phyloP scores from a whole-genome alignment of 2,888 invertebrate species.

The Hydropsyche betteni region DNA sequence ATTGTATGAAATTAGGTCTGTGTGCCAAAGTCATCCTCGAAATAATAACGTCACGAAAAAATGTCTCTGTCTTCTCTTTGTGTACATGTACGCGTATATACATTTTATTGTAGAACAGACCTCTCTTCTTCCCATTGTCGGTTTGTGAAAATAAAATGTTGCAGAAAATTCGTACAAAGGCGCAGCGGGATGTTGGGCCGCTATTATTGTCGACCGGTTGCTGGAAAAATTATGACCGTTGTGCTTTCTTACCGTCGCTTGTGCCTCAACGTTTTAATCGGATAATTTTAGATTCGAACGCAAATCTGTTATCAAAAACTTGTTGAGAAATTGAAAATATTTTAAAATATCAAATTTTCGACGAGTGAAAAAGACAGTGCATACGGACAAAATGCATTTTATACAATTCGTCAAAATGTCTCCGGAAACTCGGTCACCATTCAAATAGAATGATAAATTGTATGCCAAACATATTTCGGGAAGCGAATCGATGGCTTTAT shows the following conservation, averaged over 20 bases:
- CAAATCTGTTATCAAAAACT: too few species aligned
- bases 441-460: conserved; percentile 50
- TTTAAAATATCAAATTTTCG: too few species aligned
- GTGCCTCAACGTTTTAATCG: too few species aligned
- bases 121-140: conserved; percentile 36
- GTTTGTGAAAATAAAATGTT: conserved; percentile 49
- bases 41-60: conserved; percentile 35
- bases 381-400: too few species aligned
- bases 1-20: conserved; percentile 52
- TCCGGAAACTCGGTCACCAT: conserved; percentile 49
- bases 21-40: conserved; percentile 48
- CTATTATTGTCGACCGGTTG: conserved; percentile 31
- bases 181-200: conserved; percentile 42
- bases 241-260: conserved; percentile 8
- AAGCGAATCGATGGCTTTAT: conserved; percentile 50
- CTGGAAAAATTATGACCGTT: conserved; percentile 34
- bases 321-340: too few species aligned
- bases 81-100: conserved; percentile 11
- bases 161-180: conserved; percentile 50
- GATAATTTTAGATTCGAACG: too few species aligned
- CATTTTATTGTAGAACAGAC: conserved; percentile 31
- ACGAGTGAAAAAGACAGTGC: too few species aligned
- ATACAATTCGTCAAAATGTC: neutral
- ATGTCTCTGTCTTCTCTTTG: conserved; percentile 7
- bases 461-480: conserved; percentile 44